Evolutionary conservation across 2,888 invertebrate genomes (phyloP).

Genomic region (Drosophila anceps): DNA sequence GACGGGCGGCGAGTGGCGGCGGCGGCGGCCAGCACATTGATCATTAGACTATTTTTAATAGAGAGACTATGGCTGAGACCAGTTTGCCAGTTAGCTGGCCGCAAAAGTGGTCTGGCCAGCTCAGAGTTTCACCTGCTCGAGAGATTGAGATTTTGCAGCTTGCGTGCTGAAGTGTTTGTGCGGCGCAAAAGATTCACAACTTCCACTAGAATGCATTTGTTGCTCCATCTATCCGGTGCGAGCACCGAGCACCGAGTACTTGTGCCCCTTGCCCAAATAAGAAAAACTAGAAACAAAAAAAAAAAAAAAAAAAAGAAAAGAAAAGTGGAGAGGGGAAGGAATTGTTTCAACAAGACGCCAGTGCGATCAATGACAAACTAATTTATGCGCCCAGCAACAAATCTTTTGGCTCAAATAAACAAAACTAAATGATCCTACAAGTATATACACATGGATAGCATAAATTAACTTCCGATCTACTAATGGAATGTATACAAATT

Average conservation of each 20-base stretch:
- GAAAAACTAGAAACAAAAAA: too few relatives aligned
- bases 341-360: conserved; percentile 56
- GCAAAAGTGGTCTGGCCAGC: conserved; percentile 82
- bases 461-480: conserved; percentile 77
- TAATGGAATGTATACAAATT: conserved; percentile 69
- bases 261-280: conserved; percentile 13
- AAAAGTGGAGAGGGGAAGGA: neutral
- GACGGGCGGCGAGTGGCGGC: neutral
- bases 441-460: conserved; percentile 53
- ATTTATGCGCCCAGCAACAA: conserved; percentile 79
- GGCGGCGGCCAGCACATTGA: conserved; percentile 49
- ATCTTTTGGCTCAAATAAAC: conserved; percentile 76
- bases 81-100: conserved; percentile 43
- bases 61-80: conserved; percentile 58
- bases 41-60: conserved; percentile 81
- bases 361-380: conserved; percentile 74
- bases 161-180: conserved; percentile 76
- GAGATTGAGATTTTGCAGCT: conserved; percentile 70
- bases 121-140: conserved; percentile 76
- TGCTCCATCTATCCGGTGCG: conserved; percentile 55
- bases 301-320: neutral
- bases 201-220: conserved; percentile 47
- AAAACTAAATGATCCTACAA: conserved; percentile 63
- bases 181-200: conserved; percentile 45
- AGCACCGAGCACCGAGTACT: conserved; percentile 15